phyloP scores from a whole-genome alignment of 1,140 invertebrate genomes.

The Archivesica marissinica region DNA sequence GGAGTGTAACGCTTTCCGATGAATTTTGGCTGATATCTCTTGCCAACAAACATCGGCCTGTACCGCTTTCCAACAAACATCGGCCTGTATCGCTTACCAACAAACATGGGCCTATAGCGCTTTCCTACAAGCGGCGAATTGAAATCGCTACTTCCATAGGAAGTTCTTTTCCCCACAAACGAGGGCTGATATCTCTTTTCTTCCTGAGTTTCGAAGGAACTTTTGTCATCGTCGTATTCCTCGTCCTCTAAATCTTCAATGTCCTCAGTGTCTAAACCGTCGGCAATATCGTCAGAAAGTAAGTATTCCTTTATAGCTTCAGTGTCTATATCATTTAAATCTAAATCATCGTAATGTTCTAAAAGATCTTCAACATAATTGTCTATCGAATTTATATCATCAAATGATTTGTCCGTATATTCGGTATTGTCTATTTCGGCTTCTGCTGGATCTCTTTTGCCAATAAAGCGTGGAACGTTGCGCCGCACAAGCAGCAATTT shows the following conservation, averaged over 20 bases:
- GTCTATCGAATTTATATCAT: background rate
- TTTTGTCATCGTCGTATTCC: background rate
- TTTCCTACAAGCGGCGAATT: conserved; percentile 17
- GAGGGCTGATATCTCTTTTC: conserved; percentile 34
- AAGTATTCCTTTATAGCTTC: background rate
- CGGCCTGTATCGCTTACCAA: conserved; percentile 49
- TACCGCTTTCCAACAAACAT: conserved; percentile 56
- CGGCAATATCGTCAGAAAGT: background rate
- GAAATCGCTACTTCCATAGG: conserved; percentile 19
- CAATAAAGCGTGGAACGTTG: conserved; percentile 58
- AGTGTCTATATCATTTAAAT: background rate
- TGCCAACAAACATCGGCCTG: conserved; percentile 58
- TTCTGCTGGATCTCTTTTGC: conserved; percentile 40
- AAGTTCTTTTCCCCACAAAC: conserved; percentile 50
- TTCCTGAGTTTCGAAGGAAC: conserved; percentile 16
- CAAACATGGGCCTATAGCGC: conserved; percentile 3
- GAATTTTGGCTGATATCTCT: conserved; percentile 45
- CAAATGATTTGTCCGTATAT: background rate
- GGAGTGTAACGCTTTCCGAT: conserved; percentile 52
- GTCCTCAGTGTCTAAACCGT: background rate
- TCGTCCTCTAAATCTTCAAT: background rate
- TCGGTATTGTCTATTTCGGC: conserved; percentile 1
- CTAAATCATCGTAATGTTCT: conserved; percentile 18
- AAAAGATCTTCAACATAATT: conserved; percentile 4
- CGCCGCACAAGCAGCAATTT: conserved; percentile 48